These are phyloP conservation scores for Zingel zingel DNA, from an alignment of 2,113 vertebrate species.

Conservation along the genomic window DNA sequence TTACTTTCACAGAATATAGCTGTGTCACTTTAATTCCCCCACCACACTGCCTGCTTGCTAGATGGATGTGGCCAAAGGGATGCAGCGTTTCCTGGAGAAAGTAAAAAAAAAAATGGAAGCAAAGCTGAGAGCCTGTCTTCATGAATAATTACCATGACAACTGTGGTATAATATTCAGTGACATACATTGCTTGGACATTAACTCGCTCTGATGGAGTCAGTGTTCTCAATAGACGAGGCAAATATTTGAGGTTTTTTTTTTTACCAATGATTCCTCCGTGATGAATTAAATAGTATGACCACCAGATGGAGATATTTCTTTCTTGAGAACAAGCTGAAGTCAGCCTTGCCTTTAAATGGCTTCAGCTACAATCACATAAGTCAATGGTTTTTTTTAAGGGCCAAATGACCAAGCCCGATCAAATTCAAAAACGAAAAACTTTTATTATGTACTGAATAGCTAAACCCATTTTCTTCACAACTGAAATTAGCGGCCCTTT, in stretches of 20 bases:
- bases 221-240: conserved; percentile 29
- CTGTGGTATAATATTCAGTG: conserved; percentile 17
- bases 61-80: conserved; percentile 50
- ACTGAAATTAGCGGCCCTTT: no score
- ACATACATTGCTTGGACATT: conserved; percentile 40
- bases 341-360: not conserved
- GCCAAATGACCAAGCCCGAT: not conserved
- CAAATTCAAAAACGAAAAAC: not conserved
- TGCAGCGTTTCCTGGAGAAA: conserved; percentile 53
- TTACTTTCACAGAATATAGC: conserved; percentile 68
- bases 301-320: conserved; percentile 70
- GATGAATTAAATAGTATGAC: conserved; percentile 1
- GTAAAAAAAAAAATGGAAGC: conserved; percentile 20
- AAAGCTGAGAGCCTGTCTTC: conserved; percentile 19
- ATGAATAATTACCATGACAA: conserved; percentile 57
- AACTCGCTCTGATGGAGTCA: conserved; percentile 33
- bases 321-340: conserved; percentile 10
- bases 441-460: conserved; percentile 84
- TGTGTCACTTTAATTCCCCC: conserved; percentile 78
- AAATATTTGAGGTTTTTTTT: not conserved
- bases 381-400: not conserved
- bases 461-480: not conserved
- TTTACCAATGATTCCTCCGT: conserved; percentile 29
- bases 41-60: conserved; percentile 19
- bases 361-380: not conserved